These are phyloP conservation scores for Decapterus maruadsi DNA, from an alignment of 2,797 vertebrate genomes.

Conservation along the genomic window DNA sequence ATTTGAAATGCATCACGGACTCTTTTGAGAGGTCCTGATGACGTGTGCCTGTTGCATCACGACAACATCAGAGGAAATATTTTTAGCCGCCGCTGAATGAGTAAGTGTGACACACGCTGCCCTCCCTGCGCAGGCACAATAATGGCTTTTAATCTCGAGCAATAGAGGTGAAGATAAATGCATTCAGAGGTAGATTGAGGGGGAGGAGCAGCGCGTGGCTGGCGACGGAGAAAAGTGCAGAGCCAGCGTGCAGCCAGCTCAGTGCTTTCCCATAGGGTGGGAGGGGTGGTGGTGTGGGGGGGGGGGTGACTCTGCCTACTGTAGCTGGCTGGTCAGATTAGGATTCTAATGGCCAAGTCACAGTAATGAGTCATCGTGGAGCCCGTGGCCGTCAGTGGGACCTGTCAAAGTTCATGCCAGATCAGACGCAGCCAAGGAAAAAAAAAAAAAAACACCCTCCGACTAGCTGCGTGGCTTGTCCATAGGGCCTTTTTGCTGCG, in stretches of 20 bases:
- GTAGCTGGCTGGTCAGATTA: slow-evolving; percentile 58
- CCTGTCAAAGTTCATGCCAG: slow-evolving; percentile 61
- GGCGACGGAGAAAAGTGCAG: slow-evolving; percentile 58
- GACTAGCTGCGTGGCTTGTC: slow-evolving; percentile 40
- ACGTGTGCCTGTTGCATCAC: slow-evolving; percentile 76
- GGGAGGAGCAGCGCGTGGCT: neutral
- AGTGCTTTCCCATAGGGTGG: slow-evolving; percentile 43
- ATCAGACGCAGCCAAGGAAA: slow-evolving; percentile 41
- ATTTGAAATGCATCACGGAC: slow-evolving; percentile 48
- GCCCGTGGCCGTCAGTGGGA: slow-evolving; percentile 46
- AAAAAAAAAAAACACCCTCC: slow-evolving; percentile 23
- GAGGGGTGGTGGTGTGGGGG: no score
- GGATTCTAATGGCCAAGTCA: slow-evolving; percentile 67
- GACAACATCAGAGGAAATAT: slow-evolving; percentile 74
- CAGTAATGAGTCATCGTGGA: slow-evolving; percentile 60
- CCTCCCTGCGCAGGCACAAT: slow-evolving; percentile 61
- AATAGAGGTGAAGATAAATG: slow-evolving; percentile 67
- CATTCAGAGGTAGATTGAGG: slow-evolving; percentile 58
- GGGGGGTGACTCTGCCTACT: slow-evolving; percentile 29
- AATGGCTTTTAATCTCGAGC: slow-evolving; percentile 78
- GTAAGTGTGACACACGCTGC: slow-evolving; percentile 59
- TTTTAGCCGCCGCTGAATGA: slow-evolving; percentile 77
- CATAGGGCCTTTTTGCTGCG: slow-evolving; percentile 14
- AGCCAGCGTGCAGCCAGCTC: slow-evolving; percentile 55
- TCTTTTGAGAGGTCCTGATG: slow-evolving; percentile 60